Conservation (phyloP, 2,888 invertebrate species). For the Colostygia pectinataria region DNA sequence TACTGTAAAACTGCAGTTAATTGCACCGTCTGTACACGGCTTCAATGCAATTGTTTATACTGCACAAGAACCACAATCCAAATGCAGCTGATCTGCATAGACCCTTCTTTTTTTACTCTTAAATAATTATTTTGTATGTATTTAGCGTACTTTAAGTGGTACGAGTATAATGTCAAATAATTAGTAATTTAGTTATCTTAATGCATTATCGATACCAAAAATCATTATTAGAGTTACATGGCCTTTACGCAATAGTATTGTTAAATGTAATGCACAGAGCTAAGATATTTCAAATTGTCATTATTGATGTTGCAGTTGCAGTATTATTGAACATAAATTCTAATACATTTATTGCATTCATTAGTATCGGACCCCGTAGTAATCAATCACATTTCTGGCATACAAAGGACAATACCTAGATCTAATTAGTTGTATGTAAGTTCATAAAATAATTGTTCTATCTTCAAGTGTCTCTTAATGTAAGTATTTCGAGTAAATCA, state of each 20-base stretch:
- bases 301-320: constrained; percentile 63
- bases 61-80: no score
- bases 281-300: constrained; percentile 56
- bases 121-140: constrained; percentile 36
- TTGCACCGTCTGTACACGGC: no score
- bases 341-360: constrained; percentile 36
- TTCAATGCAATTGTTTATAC: no score
- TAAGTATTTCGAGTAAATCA: constrained; percentile 77
- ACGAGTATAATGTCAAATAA: constrained; percentile 36
- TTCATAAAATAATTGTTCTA: constrained; percentile 79
- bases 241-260: constrained; percentile 62
- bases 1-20: no score
- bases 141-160: constrained; percentile 35
- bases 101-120: constrained; percentile 32
- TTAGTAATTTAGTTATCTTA: constrained; percentile 40
- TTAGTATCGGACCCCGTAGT: constrained; percentile 65
- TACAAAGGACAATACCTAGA: constrained; percentile 84
- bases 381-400: constrained; percentile 75
- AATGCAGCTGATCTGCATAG: no score
- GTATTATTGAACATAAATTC: constrained; percentile 58
- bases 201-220: constrained; percentile 62
- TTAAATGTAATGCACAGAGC: constrained; percentile 60
- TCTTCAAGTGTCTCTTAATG: constrained; percentile 80
- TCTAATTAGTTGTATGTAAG: constrained; percentile 82
- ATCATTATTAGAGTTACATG: constrained; percentile 59